Evolutionary conservation across 2,888 invertebrate species (phyloP), one percentile per base, ranked within the genome.

Genomic region (Phalera bucephala): DNA sequence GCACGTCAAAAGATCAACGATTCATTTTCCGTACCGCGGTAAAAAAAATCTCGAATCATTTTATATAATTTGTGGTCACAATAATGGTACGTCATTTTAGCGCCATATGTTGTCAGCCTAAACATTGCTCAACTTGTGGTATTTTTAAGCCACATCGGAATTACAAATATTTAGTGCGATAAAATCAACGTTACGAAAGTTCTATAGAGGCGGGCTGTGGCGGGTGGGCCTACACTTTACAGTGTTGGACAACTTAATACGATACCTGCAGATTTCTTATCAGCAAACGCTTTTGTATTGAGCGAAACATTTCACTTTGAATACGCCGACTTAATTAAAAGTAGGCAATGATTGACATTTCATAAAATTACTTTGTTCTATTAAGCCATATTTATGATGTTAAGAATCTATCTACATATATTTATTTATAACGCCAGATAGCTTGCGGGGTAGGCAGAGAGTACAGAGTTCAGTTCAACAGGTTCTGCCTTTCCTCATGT

Each of bases 71-170:
- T n/a, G n/a, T n/a, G n/a, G n/a, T n/a, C n/a, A n/a, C n/a, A n/a
- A n/a, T n/a, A n/a, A n/a, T n/a, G n/a, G n/a, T n/a, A n/a, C n/a
- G n/a, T n/a, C n/a, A n/a, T n/a, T n/a, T n/a, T n/a, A n/a, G n/a
- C n/a, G n/a, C n/a, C 17, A 17, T 17, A 5, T 17, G 17, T 17
- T 17, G 5, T 17, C 37, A 26, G 20, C 12, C 10, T 13, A 15
- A 28, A 41, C 32, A 32, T 45, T 31, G 13, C 38, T n/a, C 34
- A 45, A 29, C 33, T 12, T 14, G 14, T 22, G 21, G 26, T 40
- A 36, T 45, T 34, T 27, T 17, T 19, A 29, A 40, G 34, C 23
- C 29, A 10, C 37, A 36, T 55, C 36, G 8, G 38, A 42, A 55
- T 50, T 46, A 39, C 52, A 39, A 46, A 43, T 40, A 25, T 27